Evolutionary conservation across 2,888 invertebrate species (phyloP).

Genomic region (Timandra comae): DNA sequence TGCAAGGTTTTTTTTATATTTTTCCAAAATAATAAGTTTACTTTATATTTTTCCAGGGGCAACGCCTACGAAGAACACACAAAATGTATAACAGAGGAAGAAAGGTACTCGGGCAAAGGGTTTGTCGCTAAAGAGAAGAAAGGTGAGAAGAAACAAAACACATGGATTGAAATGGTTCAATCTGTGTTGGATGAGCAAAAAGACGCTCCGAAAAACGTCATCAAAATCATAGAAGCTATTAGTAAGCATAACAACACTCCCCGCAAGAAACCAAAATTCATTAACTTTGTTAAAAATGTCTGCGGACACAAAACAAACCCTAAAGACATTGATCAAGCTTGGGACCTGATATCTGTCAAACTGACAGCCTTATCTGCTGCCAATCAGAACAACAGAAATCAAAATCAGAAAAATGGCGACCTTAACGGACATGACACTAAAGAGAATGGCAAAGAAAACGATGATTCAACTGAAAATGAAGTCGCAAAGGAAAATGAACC

Average conservation of each 20-base stretch:
- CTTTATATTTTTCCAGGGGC: conserved; percentile 76
- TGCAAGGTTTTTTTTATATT: no score
- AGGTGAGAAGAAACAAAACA: conserved; percentile 90
- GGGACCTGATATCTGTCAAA: conserved; percentile 79
- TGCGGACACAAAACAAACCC: conserved; percentile 75
- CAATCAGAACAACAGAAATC: conserved; percentile 24
- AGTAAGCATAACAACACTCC: conserved; percentile 88
- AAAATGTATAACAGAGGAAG: conserved; percentile 91
- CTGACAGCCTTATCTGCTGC: conserved; percentile 62
- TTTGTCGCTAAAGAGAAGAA: conserved; percentile 86
- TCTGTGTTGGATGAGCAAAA: conserved; percentile 77
- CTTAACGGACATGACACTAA: conserved; percentile 14
- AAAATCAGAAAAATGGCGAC: conserved; percentile 33
- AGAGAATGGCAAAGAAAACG: conserved; percentile 16
- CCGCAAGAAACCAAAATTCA: conserved; percentile 88
- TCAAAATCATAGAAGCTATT: conserved; percentile 80
- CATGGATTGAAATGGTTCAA: conserved; percentile 86
- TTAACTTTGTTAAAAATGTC: conserved; percentile 84
- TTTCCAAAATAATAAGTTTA: no score
- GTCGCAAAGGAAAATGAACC: conserved; percentile 20
- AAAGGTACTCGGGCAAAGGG: conserved; percentile 91
- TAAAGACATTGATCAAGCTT: conserved; percentile 80
- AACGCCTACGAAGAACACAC: conserved; percentile 85
- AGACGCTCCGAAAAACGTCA: conserved; percentile 74
- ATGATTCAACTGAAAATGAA: conserved; percentile 16